Conservation (phyloP, 1,140 invertebrate genomes). For the Drosophila nannoptera region DNA sequence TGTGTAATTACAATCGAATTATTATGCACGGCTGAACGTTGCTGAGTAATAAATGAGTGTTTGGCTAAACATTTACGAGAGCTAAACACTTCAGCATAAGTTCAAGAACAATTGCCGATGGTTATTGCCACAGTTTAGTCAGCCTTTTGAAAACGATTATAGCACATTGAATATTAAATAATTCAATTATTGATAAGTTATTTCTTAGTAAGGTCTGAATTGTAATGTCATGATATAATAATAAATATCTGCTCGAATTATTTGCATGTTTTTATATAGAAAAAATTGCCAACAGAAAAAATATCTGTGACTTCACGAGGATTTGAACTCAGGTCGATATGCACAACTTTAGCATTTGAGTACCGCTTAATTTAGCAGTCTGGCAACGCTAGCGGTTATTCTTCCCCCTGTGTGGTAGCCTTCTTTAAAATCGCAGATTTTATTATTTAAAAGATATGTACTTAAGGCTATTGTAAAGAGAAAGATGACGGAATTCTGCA, state of each 20-base stretch:
- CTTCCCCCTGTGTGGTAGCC: background rate
- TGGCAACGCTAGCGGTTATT: background rate
- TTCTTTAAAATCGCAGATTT: background rate
- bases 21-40: slow-evolving; percentile 39
- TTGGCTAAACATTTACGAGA: slow-evolving; percentile 48
- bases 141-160: slow-evolving; percentile 23
- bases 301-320: background rate
- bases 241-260: background rate
- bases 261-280: background rate
- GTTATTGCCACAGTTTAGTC: slow-evolving; percentile 65
- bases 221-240: background rate
- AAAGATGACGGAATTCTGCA: too few relatives aligned
- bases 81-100: slow-evolving; percentile 45
- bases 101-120: slow-evolving; percentile 61
- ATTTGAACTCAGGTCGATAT: background rate
- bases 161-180: background rate
- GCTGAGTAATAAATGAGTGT: slow-evolving; percentile 23
- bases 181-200: slow-evolving; percentile 13
- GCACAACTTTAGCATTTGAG: background rate
- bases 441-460: too few relatives aligned
- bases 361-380: background rate
- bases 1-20: slow-evolving; percentile 60
- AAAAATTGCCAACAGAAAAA: background rate
- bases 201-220: background rate
- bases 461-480: too few relatives aligned